Conservation (phyloP, 2,888 invertebrate species). For the Abrostola tripartita region DNA sequence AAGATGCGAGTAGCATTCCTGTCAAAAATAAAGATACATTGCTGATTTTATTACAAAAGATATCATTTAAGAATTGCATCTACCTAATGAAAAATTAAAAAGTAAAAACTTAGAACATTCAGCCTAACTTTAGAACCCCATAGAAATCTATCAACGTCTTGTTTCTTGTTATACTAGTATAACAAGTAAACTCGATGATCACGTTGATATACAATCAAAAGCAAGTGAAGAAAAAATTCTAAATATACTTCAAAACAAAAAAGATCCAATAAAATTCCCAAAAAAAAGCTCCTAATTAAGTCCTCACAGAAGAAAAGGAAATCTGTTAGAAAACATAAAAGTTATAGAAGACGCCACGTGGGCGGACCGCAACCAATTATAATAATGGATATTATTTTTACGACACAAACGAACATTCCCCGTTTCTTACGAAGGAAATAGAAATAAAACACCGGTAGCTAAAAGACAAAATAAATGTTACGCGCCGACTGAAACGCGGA, state of each 20-base stretch:
- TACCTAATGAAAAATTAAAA: background rate
- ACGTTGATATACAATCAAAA: background rate
- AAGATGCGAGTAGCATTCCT: slow-evolving; percentile 8
- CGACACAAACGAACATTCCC: slow-evolving; percentile 71
- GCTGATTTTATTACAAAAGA: background rate
- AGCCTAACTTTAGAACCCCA: too few relatives aligned
- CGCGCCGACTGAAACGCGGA: slow-evolving; percentile 47
- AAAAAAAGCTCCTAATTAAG: slow-evolving; percentile 48
- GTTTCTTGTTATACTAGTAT: background rate
- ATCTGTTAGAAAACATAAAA: slow-evolving; percentile 65
- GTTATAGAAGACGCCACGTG: slow-evolving; percentile 70
- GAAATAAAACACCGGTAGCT: slow-evolving; percentile 60
- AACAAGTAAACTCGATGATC: background rate
- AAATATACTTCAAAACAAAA: slow-evolving; percentile 22
- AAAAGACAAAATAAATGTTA: slow-evolving; percentile 56
- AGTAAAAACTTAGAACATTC: too few relatives aligned
- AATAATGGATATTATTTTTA: slow-evolving; percentile 84
- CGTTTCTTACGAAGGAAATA: slow-evolving; percentile 66
- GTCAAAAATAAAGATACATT: slow-evolving; percentile 19
- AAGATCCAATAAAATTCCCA: slow-evolving; percentile 32
- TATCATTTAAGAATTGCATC: background rate
- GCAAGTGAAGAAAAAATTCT: slow-evolving; percentile 2
- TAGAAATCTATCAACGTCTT: too few relatives aligned
- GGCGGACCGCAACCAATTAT: slow-evolving; percentile 70
- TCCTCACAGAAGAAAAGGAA: slow-evolving; percentile 45